These are phyloP conservation scores for Hemistola chrysoprasaria DNA, from an alignment of 2,888 invertebrate species.

Conservation along the genomic window DNA sequence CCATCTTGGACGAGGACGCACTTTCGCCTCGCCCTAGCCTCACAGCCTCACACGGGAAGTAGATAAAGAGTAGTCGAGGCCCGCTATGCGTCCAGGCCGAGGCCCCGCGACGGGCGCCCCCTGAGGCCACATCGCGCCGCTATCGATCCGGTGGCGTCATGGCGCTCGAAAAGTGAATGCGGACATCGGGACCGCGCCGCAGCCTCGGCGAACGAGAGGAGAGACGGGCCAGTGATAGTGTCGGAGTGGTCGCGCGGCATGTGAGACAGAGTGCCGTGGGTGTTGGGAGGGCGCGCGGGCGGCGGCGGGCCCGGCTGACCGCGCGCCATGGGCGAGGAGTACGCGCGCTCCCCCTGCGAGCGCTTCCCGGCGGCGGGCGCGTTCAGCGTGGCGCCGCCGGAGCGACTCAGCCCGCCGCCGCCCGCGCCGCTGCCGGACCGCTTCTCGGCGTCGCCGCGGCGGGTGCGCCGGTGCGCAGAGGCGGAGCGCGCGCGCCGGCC, in stretches of 20 bases:
- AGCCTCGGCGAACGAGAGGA: slow-evolving; percentile 60
- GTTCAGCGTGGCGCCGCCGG: slow-evolving; percentile 85
- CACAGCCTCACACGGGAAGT: slow-evolving; percentile 58
- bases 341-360: slow-evolving; percentile 80
- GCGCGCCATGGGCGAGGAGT: slow-evolving; percentile 81
- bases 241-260: slow-evolving; percentile 67
- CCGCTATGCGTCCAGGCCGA: slow-evolving; percentile 61
- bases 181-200: slow-evolving; percentile 72
- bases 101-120: slow-evolving; percentile 61
- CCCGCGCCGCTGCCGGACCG: slow-evolving; percentile 83
- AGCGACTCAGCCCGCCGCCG: slow-evolving; percentile 84
- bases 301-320: slow-evolving; percentile 75
- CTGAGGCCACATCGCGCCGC: slow-evolving; percentile 74
- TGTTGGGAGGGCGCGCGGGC: slow-evolving; percentile 72
- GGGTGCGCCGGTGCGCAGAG: slow-evolving; percentile 85
- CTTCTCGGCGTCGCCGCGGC: slow-evolving; percentile 81
- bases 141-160: slow-evolving; percentile 75
- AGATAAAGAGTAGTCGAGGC: slow-evolving; percentile 42
- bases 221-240: slow-evolving; percentile 66
- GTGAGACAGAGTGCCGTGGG: slow-evolving; percentile 66
- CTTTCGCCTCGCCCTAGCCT: slow-evolving; percentile 78
- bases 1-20: slow-evolving; percentile 78
- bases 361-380: slow-evolving; percentile 79
- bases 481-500: slow-evolving; percentile 84
- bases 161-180: slow-evolving; percentile 78